Percentiles rank a stretch among this genome's conserved stretches.
phyloP scores from a whole-genome alignment of 2,888 invertebrate species.

The Polyploca ridens region DNA sequence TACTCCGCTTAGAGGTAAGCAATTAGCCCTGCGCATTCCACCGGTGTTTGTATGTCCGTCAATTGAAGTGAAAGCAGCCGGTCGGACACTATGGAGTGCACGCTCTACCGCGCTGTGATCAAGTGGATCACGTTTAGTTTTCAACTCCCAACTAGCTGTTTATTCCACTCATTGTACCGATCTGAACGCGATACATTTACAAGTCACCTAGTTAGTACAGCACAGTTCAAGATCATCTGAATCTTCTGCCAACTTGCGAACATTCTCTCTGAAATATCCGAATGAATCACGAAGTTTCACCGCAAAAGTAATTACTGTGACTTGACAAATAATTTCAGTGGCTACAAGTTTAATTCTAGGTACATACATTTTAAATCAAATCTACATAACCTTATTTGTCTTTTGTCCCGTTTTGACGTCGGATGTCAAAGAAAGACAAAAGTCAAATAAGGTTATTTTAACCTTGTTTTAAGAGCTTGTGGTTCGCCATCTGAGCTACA shows the following conservation, averaged over 20 bases:
- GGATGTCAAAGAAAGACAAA: too few species aligned
- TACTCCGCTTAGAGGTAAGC: slow-evolving; percentile 20
- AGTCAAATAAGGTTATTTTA: too few species aligned
- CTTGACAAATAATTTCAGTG: background rate
- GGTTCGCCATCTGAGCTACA: background rate
- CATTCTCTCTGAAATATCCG: background rate
- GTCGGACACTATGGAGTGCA: slow-evolving; percentile 36
- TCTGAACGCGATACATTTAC: slow-evolving; percentile 35
- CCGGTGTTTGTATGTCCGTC: slow-evolving; percentile 38
- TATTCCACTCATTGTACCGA: slow-evolving; percentile 36
- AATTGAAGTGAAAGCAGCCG: slow-evolving; percentile 58
- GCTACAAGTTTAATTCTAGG: background rate
- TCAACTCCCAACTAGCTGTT: slow-evolving; percentile 26
- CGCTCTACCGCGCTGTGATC: slow-evolving; percentile 63
- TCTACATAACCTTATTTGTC: too few species aligned
- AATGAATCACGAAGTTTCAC: slow-evolving; percentile 3
- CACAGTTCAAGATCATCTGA: background rate
- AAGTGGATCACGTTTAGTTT: slow-evolving; percentile 55
- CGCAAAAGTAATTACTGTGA: background rate
- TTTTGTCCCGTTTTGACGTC: too few species aligned
- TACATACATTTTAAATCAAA: background rate
- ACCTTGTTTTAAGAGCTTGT: too few species aligned
- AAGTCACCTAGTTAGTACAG: slow-evolving; percentile 19
- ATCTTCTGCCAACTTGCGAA: background rate
- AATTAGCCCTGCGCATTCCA: slow-evolving; percentile 37